phyloP scores from a whole-genome alignment of 2,113 vertebrate genomes.

The Procapra przewalskii region DNA sequence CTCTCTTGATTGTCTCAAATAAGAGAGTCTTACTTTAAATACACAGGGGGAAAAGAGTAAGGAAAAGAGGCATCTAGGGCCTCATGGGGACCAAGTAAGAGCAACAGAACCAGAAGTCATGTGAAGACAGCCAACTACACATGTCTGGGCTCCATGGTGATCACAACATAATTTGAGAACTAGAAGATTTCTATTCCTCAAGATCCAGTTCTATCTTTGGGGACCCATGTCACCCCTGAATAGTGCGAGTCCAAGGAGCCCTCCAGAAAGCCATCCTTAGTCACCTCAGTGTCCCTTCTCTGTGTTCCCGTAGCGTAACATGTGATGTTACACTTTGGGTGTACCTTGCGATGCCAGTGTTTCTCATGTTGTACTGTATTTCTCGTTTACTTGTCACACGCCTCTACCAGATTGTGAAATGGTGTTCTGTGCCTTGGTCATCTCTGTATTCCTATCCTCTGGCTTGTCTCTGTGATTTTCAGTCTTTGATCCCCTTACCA shows the following conservation, averaged over 20 bases:
- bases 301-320: not conserved
- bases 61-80: not conserved
- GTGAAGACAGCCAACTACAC: not conserved
- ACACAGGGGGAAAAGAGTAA: not conserved
- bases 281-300: not conserved
- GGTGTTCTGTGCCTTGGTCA: not conserved
- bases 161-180: not conserved
- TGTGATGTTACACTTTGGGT: not conserved
- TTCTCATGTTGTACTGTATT: not conserved
- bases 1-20: not conserved
- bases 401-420: not conserved
- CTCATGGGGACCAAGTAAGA: not conserved
- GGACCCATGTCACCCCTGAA: not conserved
- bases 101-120: not conserved
- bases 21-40: not conserved
- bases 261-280: not conserved
- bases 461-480: not conserved
- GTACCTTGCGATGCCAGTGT: not conserved
- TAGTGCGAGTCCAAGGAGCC: not conserved
- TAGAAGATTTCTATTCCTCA: not conserved
- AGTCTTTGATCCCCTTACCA: not conserved
- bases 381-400: not conserved
- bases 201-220: not conserved
- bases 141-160: not conserved
- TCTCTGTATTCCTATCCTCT: not conserved